Base-by-base conservation (phyloP, 2,888 invertebrate species). In the Melieria crassipennis region DNA sequence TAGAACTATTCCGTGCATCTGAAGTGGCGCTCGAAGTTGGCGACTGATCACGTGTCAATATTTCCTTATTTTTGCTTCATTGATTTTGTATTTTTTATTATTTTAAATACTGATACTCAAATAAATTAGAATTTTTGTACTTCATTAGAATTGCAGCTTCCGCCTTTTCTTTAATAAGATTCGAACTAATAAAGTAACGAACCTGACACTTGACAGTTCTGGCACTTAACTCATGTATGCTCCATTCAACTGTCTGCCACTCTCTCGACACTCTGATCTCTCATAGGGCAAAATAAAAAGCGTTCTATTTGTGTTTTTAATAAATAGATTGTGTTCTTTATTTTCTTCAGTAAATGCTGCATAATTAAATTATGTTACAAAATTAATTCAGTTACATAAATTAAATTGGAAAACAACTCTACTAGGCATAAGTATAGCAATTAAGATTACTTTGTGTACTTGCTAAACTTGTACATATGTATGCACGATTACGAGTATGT, bases 341-440 rank as follows among this genome's bases (percentile, higher is more conserved):
- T 65, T 65, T 65, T 65, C 52, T 65, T 65, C 52, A 65, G 30
- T 55, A 65, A 55, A 55, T 65, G 30, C 42, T 65, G 55, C 52
- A 65, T n/a, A 45, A 65, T 65, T 45, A 46, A 62, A 62, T 13
- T 62, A 62, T 62, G 46, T 47, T 11, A 50, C 50, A n/a, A 50
- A 50, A 11, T 50, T 50, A 50, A 11, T 3, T 50, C 50, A 50
- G 4, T 50, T 50, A n/a, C 50, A 50, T 30, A 30, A 30, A 30
- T 30, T 30, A 30, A 30, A 30, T 30, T 30, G 30, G 30, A 30
- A 30, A 30, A 30, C 11, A 7, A 9, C 52, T 11, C 9, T 52
- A 13, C 52, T 13, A 52, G 13, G n/a, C 13, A 52, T 52, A 52
- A 13, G 5, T 11, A 52, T 52, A 52, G 52, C 52, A 52, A 52